Conservation (phyloP, 64 coral and sea anemone genomes). For the Porites australiensis region DNA sequence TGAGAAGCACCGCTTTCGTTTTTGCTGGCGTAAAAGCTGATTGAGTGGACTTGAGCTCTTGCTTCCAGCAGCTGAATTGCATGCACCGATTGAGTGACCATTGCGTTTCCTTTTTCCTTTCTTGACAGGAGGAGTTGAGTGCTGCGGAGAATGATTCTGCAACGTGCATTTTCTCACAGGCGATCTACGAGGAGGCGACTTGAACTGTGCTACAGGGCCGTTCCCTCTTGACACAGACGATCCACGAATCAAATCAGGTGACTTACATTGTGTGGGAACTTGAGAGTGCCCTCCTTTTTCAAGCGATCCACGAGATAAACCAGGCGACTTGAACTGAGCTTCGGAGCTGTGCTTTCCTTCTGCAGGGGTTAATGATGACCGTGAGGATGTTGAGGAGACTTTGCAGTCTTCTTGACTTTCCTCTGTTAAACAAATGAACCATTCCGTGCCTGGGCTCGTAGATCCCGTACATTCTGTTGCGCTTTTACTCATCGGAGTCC, state of each 20-base stretch:
- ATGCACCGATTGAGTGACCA: background rate
- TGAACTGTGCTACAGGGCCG: background rate
- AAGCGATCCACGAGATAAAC: background rate
- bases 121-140: constrained; percentile 61
- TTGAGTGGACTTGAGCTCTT: constrained; percentile 85
- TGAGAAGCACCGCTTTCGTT: constrained; percentile 51
- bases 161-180: background rate
- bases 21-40: constrained; percentile 91
- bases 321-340: background rate
- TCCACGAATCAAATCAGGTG: too few species aligned
- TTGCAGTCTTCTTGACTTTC: background rate
- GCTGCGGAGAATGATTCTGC: background rate
- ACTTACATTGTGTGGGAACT: too few species aligned
- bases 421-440: background rate
- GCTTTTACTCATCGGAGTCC: background rate
- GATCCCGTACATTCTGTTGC: background rate
- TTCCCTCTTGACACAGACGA: too few species aligned
- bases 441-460: background rate
- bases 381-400: background rate
- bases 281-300: too few species aligned
- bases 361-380: too few species aligned
- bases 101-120: constrained; percentile 32
- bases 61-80: constrained; percentile 58
- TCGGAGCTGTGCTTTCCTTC: too few species aligned
- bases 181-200: background rate